Base-by-base conservation (phyloP, 2,113 vertebrate genomes). In the Cichladusa arquata region DNA sequence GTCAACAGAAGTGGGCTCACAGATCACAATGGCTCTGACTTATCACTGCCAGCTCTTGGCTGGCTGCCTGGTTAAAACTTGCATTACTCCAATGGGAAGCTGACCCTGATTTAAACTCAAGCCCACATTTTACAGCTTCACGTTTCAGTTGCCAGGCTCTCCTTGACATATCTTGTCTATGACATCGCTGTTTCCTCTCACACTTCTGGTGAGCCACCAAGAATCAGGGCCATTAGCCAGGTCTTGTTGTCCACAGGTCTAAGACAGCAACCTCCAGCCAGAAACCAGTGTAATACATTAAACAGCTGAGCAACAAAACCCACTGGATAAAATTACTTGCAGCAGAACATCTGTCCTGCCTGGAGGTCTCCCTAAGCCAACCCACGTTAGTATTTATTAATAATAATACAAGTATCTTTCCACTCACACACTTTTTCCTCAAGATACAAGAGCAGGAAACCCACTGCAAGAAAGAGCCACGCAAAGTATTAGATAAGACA, bases 31-130 rank as follows among this genome's bases (percentile, higher is more conserved):
- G n/a, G 19, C 50, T 82, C 72, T 73, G 80, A 86, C 57, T 74
- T 66, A 95, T 67, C 64, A 78, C 71, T 86, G 64, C 76, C 80
- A 93, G 64, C 34, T 66, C 80, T 90, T 90, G 91, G 80, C 88
- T 56, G 72, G 23, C 82, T 86, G 92, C 85, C 80, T 81, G 56
- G 33, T 51, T 86, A 79, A 77, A 91, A 88, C 42, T 65, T 83
- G 73, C 70, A 93, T 91, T 78, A 60, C 36, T 88, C 88, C 91
- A 80, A 13, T 19, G 42, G 72, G 69, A 91, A 91, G 25, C 38
- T 66, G 82, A 93, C 50, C 56, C 76, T 83, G 61, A 70, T 71
- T 83, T 93, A 56, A 93, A 94, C 67, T 47, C 51, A 78, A 70
- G 22, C 38, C 29, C 33, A 73, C 26, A 24, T 78, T 93, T 90